Evolutionary conservation across 2,797 vertebrate genomes (phyloP), one percentile per base, ranked within the genome.

Genomic region (Bothrops alternatus): DNA sequence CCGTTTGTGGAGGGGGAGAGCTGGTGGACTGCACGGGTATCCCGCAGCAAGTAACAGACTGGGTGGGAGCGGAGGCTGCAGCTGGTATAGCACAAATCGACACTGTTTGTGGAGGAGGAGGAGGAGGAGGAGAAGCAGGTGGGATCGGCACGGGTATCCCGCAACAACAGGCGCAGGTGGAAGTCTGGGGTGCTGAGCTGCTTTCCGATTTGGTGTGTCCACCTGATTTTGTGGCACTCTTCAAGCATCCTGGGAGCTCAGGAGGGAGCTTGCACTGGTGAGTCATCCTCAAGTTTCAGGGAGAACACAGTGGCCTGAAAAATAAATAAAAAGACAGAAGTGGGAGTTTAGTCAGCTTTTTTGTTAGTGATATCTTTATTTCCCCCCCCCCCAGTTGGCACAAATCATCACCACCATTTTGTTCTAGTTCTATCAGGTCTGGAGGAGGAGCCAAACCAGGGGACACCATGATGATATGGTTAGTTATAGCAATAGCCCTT

Each of bases 51-150:
- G 65, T 73, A 0, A 73, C n/a, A 32, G 65, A 73, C n/a, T 73
- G 65, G n/a, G 65, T 12, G 25, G 25, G 61, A 12, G 61, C 61
- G 1, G 4, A 28, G 28, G 63, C 63, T 4, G 56, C 2, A 10
- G 57, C 57, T 0, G 69, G 69, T 13, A 18, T 1, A 1, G 69
- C 16, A 4, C 69, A 78, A 10, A 78, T 0, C 0, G 69, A 3
- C 69, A 78, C 32, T 0, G 2, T 37, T 73, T 73, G 69, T 20
- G 69, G 73, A 78, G 73, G 73, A 11, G 37, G 37, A 78, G 32
- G 42, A 16, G 73, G 37, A 23, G 37, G 18, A 11, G 37, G 37
- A 78, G 32, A 78, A 16, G 73, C 20, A 23, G 37, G 18, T 37
- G 69, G 2, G 3, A 3, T 3, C 6, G 16, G 2, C 32, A 78